Evolutionary conservation across 2,888 invertebrate genomes (phyloP), one percentile per base, ranked within the genome.

Genomic region (Rhingia rostrata): DNA sequence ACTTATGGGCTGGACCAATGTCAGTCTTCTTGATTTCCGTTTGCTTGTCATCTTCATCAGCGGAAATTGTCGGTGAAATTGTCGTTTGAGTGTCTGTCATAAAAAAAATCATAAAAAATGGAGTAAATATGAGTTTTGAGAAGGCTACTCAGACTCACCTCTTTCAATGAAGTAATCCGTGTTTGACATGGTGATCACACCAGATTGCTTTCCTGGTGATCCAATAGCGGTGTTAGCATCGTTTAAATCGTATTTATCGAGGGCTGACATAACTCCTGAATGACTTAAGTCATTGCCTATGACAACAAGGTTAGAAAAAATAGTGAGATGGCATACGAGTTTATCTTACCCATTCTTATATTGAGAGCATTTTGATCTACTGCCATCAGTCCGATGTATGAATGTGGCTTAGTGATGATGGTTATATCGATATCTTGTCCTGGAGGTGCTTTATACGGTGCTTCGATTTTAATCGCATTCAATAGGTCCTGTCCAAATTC

Each of bases 381-480:
- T 0, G 97, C 97, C 88, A 98, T 92, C n/a, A 99, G 92, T 4
- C 97, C 97, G 22, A 98, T 95, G 87, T 95, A 95, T 0, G 98
- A 97, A 88, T 97, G 96, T 0, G 97, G 95, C 88, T 96, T 96
- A 0, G 98, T 95, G 9, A 94, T 93, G 53, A 98, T 94, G 0
- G 94, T 93, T 12, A 99, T 93, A 87, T 97, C 96, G 6, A 98
- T 94, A 83, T 95, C 93, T 45, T 95, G 94, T 53, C 96, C 96
- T 0, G 98, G 98, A 41, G 95, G 94, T 0, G 95, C 94, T 90
- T 95, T 94, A 4, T 93, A 85, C 3, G 93, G 93, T 0, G 95
- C 92, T 87, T 94, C 93, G 4, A 96, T 92, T 66, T 96, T 94
- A 39, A 96, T 95, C 90, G 95, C 94, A 90, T 98, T 97, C 88